Conservation (phyloP, 2,888 invertebrate species). For the Drosophila setosimentum region DNA sequence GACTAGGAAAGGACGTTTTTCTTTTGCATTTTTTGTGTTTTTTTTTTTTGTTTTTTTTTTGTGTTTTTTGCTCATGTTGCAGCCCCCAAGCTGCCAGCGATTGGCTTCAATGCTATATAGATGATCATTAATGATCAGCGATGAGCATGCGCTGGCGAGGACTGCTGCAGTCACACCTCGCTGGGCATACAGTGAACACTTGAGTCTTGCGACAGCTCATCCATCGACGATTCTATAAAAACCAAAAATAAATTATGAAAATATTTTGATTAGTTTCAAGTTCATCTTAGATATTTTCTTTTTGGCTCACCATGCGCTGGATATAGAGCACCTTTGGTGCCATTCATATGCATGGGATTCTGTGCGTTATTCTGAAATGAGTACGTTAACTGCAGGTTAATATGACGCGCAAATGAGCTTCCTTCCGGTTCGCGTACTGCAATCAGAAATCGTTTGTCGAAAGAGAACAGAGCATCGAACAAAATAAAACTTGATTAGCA, state of each 20-base stretch:
- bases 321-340: slow-evolving; percentile 86
- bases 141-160: slow-evolving; percentile 71
- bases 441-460: slow-evolving; percentile 83
- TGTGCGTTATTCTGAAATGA: slow-evolving; percentile 93
- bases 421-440: slow-evolving; percentile 90
- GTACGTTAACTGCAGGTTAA: slow-evolving; percentile 94
- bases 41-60: slow-evolving; percentile 10
- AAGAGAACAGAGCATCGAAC: slow-evolving; percentile 37
- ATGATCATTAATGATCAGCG: slow-evolving; percentile 45
- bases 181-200: slow-evolving; percentile 94
- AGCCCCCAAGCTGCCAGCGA: slow-evolving; percentile 20
- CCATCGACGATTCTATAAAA: slow-evolving; percentile 92
- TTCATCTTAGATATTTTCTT: background rate
- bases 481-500: slow-evolving; percentile 61
- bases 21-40: slow-evolving; percentile 11
- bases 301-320: slow-evolving; percentile 87
- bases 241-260: background rate
- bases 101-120: slow-evolving; percentile 1
- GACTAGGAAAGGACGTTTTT: slow-evolving; percentile 84
- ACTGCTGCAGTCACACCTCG: slow-evolving; percentile 87
- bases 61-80: slow-evolving; percentile 11
- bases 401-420: slow-evolving; percentile 92
- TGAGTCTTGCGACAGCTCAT: slow-evolving; percentile 95
- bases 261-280: background rate
- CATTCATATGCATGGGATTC: slow-evolving; percentile 85